These are phyloP conservation scores for Poeciliopsis occidentalis DNA, from an alignment of 2,113 vertebrate genomes.

Conservation along the genomic window DNA sequence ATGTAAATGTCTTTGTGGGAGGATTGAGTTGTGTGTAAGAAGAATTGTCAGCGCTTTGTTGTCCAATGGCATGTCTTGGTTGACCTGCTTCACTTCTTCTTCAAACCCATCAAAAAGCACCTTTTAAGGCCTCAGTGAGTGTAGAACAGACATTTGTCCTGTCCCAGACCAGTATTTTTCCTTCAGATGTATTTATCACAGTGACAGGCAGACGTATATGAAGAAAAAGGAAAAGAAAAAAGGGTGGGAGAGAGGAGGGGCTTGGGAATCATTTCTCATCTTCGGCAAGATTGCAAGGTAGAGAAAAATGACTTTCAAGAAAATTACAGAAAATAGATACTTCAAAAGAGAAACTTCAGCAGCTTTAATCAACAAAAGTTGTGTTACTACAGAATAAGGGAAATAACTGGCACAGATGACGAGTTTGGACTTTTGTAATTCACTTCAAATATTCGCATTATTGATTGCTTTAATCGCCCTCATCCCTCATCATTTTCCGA, in stretches of 20 bases:
- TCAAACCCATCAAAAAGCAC: slow-evolving; percentile 53
- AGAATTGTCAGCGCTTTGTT: slow-evolving; percentile 1
- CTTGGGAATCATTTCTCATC: slow-evolving; percentile 10
- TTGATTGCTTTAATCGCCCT: slow-evolving; percentile 45
- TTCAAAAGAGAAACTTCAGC: slow-evolving; percentile 36
- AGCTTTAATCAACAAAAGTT: slow-evolving; percentile 48
- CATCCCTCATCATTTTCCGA: slow-evolving; percentile 7
- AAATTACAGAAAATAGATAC: background rate
- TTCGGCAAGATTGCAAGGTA: slow-evolving; percentile 2
- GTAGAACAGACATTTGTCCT: slow-evolving; percentile 52
- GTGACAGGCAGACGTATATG: slow-evolving; percentile 16
- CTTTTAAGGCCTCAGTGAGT: slow-evolving; percentile 65
- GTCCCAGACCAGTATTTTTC: slow-evolving; percentile 42
- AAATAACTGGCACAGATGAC: slow-evolving; percentile 10
- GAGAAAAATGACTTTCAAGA: slow-evolving; percentile 12
- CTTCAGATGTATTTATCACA: slow-evolving; percentile 55
- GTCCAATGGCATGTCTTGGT: slow-evolving; percentile 27
- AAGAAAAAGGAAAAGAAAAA: background rate
- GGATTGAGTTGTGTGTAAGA: slow-evolving; percentile 11
- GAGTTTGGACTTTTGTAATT: slow-evolving; percentile 32
- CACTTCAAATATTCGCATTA: slow-evolving; percentile 57
- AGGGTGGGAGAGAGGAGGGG: background rate
- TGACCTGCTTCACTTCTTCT: slow-evolving; percentile 26
- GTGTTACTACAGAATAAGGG: slow-evolving; percentile 20
- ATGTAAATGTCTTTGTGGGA: slow-evolving; percentile 38